Base-by-base conservation (phyloP, 2,888 invertebrate genomes). In the Clanis bilineata region DNA sequence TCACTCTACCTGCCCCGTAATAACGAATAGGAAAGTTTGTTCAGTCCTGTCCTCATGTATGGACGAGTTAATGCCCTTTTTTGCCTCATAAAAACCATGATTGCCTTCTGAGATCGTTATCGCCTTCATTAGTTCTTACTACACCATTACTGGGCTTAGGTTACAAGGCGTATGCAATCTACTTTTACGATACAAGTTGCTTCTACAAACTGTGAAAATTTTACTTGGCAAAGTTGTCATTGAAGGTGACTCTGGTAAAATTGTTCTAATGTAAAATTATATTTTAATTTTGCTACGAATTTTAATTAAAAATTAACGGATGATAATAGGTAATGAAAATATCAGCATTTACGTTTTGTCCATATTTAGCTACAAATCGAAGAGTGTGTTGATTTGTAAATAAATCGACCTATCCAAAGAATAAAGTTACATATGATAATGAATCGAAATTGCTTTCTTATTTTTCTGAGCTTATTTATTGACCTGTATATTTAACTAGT, bases 1-100 rank as follows among this genome's bases (percentile, higher is more conserved):
- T 59, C 56, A 61, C 60, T 68, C 67, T 65, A 61, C 66, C 39
- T 62, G 59, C 60, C 63, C 64, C 61, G 61, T 64, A 41, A 62
- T 61, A 59, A 56, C 60, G 61, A 39, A 5, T 15, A 36, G 38
- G 60, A 61, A 38, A 21, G 28, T 58, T 64, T 68, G 32, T 57
- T 39, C 41, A 21, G 4, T 3, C 21, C 12, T 21, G 32, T 23
- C 22, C n/a, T 18, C 18, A 7, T 41, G 41, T 41, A 57, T 18
- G 18, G 5, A 51, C 51, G 18, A 51, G 6, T 15, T 28, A 47
- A 51, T 51, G 4, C 9, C 9, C 15, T 51, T 51, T 51, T 51
- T 51, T 9, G 51, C 10, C 10, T 7, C 9, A 32, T 28, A 28
- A 51, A 51, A 32, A 32, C 51, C 28, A 32, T 9, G 32, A 21